phyloP scores from a whole-genome alignment of 30 jellyfish, hydroid and myxozoan species.

The Pseudorhiza aurosa region DNA sequence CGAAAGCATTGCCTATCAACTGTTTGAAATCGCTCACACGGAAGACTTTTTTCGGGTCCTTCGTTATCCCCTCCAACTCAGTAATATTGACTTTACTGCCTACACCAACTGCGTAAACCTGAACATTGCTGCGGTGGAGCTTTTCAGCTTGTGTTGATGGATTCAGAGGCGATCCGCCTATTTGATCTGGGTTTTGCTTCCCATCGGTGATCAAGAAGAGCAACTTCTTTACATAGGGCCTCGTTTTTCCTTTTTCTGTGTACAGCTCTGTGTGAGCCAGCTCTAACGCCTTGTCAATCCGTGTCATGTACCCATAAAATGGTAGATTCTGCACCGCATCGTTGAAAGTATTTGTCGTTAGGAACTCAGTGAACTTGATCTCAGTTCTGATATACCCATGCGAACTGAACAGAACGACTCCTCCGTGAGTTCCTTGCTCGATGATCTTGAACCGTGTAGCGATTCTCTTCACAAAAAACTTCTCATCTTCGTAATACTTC shows the following conservation, averaged over 20 bases:
- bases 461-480: slow-evolving; percentile 48
- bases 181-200: slow-evolving; percentile 58
- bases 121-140: slow-evolving; percentile 29
- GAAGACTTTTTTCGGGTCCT: slow-evolving; percentile 32
- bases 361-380: slow-evolving; percentile 30
- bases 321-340: slow-evolving; percentile 60
- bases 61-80: slow-evolving; percentile 51
- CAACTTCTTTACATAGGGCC: slow-evolving; percentile 47
- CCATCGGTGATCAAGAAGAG: slow-evolving; percentile 74
- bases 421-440: slow-evolving; percentile 64
- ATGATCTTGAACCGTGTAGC: slow-evolving; percentile 42
- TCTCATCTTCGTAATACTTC: slow-evolving; percentile 34
- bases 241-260: slow-evolving; percentile 20
- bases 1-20: slow-evolving; percentile 39
- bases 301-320: slow-evolving; percentile 60
- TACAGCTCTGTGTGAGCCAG: slow-evolving; percentile 50
- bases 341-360: slow-evolving; percentile 8
- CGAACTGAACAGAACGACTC: slow-evolving; percentile 69
- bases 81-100: slow-evolving; percentile 47
- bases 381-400: slow-evolving; percentile 43
- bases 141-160: slow-evolving; percentile 46
- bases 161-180: slow-evolving; percentile 8
- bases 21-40: slow-evolving; percentile 49
- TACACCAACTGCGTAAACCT: slow-evolving; percentile 52
- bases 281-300: slow-evolving; percentile 68